Conservation (phyloP, 2,113 vertebrate genomes). For the Myxocyprinus asiaticus region DNA sequence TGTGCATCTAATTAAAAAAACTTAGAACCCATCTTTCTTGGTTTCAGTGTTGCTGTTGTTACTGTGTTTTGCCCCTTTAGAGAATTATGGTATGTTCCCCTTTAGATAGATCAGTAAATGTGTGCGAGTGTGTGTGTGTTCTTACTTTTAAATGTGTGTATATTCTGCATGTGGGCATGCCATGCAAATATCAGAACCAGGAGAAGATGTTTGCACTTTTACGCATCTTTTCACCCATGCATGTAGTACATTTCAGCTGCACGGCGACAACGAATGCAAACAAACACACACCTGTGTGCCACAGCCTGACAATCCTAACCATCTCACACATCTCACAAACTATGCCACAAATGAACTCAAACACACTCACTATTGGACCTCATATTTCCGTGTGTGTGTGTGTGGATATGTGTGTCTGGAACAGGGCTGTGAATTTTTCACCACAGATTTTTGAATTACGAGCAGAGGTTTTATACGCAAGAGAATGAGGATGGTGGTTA, state of each 20-base stretch:
- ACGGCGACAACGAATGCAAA: conserved; percentile 13
- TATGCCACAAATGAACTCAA: not conserved
- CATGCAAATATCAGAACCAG: conserved; percentile 17
- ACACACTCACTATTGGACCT: not conserved
- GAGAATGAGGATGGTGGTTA: conserved; percentile 55
- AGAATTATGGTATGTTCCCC: no score
- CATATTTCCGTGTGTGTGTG: conserved; percentile 14
- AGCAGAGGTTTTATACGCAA: conserved; percentile 34
- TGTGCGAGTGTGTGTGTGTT: not conserved
- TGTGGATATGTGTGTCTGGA: conserved; percentile 33
- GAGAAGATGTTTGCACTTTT: conserved; percentile 4
- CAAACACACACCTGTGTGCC: conserved; percentile 14
- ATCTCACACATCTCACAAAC: conserved; percentile 4
- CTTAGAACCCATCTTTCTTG: no score
- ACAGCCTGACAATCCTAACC: not conserved
- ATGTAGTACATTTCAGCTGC: not conserved
- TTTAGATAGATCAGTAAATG: no score
- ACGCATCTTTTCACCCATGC: not conserved
- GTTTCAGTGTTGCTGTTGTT: no score
- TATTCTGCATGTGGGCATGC: not conserved
- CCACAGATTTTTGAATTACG: conserved; percentile 47
- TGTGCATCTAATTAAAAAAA: no score
- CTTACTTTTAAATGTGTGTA: no score
- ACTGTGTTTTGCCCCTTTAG: no score
- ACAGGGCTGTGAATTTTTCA: conserved; percentile 42